These are phyloP conservation scores for Torymus tubicola DNA, from an alignment of 2,888 invertebrate genomes.

Conservation along the genomic window DNA sequence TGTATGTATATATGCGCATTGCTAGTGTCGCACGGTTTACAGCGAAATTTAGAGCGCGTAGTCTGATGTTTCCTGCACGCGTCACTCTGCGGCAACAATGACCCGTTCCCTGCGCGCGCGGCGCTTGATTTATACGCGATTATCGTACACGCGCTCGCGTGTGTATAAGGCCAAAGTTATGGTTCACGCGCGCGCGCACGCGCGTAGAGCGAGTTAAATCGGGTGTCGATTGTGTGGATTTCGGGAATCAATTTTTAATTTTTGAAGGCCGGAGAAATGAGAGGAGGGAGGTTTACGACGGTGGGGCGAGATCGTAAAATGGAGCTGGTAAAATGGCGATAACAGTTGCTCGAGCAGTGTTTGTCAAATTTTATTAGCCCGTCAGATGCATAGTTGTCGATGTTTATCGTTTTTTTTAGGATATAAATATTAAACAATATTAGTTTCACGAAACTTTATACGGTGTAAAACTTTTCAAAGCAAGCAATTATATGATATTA, in stretches of 20 bases:
- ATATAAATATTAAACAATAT: too few relatives aligned
- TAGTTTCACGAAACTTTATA: too few relatives aligned
- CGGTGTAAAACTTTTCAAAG: too few relatives aligned
- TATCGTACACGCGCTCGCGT: constrained; percentile 23
- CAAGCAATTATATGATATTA: too few relatives aligned
- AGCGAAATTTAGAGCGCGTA: constrained; percentile 31
- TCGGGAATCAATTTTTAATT: constrained; percentile 18
- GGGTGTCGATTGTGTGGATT: neutral
- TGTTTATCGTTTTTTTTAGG: too few relatives aligned
- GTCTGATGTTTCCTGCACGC: too few relatives aligned
- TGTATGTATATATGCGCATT: too few relatives aligned
- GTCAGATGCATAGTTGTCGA: too few relatives aligned
- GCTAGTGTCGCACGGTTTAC: constrained; percentile 3
- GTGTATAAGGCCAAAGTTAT: neutral
- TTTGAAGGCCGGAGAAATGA: neutral
- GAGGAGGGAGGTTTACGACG: too few relatives aligned
- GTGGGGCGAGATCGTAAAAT: too few relatives aligned
- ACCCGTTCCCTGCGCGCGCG: neutral
- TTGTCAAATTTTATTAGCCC: neutral
- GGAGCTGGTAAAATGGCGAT: too few relatives aligned
- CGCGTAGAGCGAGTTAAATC: too few relatives aligned
- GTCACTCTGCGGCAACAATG: neutral
- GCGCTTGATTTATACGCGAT: constrained; percentile 48
- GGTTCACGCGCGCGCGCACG: neutral
- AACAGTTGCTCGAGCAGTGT: neutral